Evolutionary conservation across 2,113 vertebrate genomes (phyloP).

Genomic region (Rhynchopsitta pachyrhyncha): DNA sequence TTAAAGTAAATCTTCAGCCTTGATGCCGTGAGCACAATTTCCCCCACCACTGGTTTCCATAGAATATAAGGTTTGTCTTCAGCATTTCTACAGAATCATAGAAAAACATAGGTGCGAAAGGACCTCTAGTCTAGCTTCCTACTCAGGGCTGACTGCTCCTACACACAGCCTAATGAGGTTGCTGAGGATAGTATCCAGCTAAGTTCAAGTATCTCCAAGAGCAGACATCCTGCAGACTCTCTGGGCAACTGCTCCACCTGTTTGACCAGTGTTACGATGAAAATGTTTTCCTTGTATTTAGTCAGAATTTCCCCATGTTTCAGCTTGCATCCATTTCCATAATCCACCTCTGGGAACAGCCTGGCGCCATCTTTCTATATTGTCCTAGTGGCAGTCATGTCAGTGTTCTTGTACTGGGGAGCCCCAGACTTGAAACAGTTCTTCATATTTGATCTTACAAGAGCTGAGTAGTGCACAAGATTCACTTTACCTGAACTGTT

Average conservation of each 20-base stretch:
- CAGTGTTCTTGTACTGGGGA: background rate
- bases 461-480: background rate
- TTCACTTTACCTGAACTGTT: background rate
- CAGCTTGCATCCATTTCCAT: accelerated
- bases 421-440: background rate
- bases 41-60: background rate
- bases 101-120: background rate
- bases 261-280: background rate
- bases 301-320: background rate
- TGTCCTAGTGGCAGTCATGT: background rate
- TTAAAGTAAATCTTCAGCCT: background rate
- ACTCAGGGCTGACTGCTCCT: background rate
- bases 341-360: background rate
- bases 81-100: background rate
- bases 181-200: background rate
- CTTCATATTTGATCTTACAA: background rate
- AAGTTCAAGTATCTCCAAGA: background rate
- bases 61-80: background rate
- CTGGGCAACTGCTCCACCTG: accelerated
- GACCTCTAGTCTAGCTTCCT: background rate
- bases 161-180: background rate
- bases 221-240: background rate
- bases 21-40: background rate
- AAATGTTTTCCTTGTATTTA: background rate
- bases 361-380: background rate